Base-by-base conservation (phyloP, 2,888 invertebrate genomes). In the Pachycephus smyrnensis region DNA sequence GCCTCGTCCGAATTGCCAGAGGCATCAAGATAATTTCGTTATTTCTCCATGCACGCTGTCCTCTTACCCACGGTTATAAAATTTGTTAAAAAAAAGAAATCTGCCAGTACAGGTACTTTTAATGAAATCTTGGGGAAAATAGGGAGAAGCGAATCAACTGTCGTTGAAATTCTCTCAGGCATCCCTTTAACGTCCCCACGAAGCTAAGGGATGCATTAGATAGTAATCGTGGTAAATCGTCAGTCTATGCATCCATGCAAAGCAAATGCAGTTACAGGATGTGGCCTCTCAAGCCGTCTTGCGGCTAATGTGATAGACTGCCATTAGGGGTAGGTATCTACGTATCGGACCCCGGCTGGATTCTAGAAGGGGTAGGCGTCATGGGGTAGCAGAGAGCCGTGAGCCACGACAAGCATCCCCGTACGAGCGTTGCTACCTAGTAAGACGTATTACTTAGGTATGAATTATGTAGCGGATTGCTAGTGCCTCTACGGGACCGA, bases 391-490 rank as follows among this genome's bases (percentile, higher is more conserved):
- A 55, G 76, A 75, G 78, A 79, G 77, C 68, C 73, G 76, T 78
- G 78, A 84, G 81, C 80, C 80, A 79, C 30, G 75, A 75, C 68
- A 55, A 12, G 55, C 55, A 30, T 31, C 75, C 31, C 68, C 30
- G 75, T 40, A n/a, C 12, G 55, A 55, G 55, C 55, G 6, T 55
- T 37, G 73, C 36, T 73, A 73, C 32, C 81, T 76, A 76, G 80
- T 87, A 89, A 90, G 90, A 89, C 88, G 90, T 90, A 90, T 90
- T 90, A 90, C 89, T 89, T 86, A 86, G 86, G 83, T 87, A 89
- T 90, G 89, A 90, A 90, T 90, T 89, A 90, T 90, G 86, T 85
- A 90, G 81, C 81, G 83, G 82, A 85, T 86, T 81, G 81, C 85
- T 84, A 87, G 84, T 84, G 84, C 82, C 84, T 84, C 73, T 73